A percentile compares a stretch with the other conserved stretches of the same genome.
phyloP scores from a whole-genome alignment of 2,797 vertebrate genomes.

The Ptychadena robeensis region DNA sequence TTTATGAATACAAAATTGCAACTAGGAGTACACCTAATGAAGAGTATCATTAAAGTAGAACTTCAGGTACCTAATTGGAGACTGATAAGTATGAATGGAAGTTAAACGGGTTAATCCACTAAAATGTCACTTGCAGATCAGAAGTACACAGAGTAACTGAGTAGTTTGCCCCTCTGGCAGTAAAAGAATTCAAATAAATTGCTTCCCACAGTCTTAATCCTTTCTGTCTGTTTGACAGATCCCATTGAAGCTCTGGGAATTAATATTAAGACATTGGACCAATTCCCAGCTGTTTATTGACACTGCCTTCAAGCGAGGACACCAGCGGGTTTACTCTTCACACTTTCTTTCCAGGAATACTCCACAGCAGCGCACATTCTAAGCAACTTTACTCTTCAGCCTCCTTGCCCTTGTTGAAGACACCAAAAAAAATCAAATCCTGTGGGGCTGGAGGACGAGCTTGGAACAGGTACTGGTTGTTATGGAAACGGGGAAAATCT shows the following conservation, averaged over 20 bases:
- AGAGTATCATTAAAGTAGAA: not conserved
- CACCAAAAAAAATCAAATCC: constrained; percentile 26
- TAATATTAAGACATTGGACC: constrained; percentile 50
- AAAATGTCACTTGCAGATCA: constrained; percentile 33
- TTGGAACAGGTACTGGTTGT: constrained; percentile 54
- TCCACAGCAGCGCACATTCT: not conserved
- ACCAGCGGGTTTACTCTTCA: constrained; percentile 15
- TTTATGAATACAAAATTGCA: constrained; percentile 10
- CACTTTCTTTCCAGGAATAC: not conserved
- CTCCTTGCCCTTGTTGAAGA: not conserved
- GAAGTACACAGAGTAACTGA: constrained; percentile 2
- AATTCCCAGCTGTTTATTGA: constrained; percentile 50
- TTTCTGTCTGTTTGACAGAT: constrained; percentile 54
- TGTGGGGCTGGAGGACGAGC: constrained; percentile 21
- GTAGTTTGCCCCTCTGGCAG: constrained; percentile 36
- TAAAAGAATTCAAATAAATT: constrained; percentile 51
- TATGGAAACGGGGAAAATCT: constrained; percentile 59
- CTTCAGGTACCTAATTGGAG: not conserved
- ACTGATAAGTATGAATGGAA: not conserved
- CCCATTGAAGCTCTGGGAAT: constrained; percentile 51
- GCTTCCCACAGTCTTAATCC: constrained; percentile 49
- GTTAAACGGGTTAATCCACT: constrained; percentile 20
- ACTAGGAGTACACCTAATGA: constrained; percentile 3
- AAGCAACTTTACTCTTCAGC: not conserved
- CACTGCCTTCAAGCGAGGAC: constrained; percentile 35